Evolutionary conservation across 2,113 vertebrate genomes (phyloP), one percentile per base, ranked within the genome.

Genomic region (Xiphophorus maculatus): DNA sequence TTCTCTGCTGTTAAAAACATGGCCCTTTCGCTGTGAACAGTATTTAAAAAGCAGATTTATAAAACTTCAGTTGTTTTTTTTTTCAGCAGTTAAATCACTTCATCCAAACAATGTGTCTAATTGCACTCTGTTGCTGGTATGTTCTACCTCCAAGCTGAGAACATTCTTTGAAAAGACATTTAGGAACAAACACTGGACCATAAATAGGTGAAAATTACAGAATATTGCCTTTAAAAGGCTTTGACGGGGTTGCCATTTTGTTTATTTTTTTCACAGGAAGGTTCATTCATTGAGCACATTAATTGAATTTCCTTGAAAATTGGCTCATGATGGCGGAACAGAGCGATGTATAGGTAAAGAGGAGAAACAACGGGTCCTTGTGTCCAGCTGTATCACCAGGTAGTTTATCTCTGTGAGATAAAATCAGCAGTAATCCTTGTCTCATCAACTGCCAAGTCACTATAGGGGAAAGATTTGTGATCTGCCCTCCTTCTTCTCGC

Each of bases 361-460:
- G 65, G 35, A 33, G 28, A 71, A 51, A 77, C 12, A 17, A 73
- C 78, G 79, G 81, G 72, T 79, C 68, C 69, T 1, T 19, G 69
- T 72, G 48, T 25, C 81, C 69, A 81, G 83, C 37, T 28, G 27
- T n/a, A 32, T 77, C 81, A 77, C 67, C 84, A 54, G 76, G 89
- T 75, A 6, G 0, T 75, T 76, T 83, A 66, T 79, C 64, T 76
- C 71, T 69, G 42, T 37, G 80, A 75, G 80, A 69, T 85, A 80
- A 76, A 86, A 87, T 81, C 84, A 75, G 71, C 67, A 67, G 72
- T 32, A 29, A 12, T 76, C 67, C 35, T 83, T 35, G 81, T 92
- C 69, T 91, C 74, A 90, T 90, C 84, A 66, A 14, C 80, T 60
- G 84, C 86, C 91, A 92, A 83, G 69, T 81, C 71, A 14, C 71